Evolutionary conservation across 2,888 invertebrate species (phyloP).

Genomic region (Sesia apiformis): DNA sequence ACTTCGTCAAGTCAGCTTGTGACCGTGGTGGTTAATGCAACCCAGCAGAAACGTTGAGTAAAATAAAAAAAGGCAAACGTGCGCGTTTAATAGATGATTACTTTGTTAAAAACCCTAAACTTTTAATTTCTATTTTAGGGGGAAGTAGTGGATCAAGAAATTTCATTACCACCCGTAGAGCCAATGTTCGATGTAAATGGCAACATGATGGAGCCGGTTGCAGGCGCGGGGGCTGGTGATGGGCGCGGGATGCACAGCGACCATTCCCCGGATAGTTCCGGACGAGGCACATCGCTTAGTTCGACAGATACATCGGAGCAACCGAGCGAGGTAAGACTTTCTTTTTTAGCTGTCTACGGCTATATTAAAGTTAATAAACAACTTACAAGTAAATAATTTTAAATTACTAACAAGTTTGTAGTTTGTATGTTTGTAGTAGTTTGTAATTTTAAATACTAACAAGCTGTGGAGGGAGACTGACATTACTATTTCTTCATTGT

Average conservation of each 20-base stretch:
- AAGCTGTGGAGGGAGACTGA: no score
- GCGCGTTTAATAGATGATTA: background rate
- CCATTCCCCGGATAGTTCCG: conserved; percentile 57
- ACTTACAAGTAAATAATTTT: no score
- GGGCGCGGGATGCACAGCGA: conserved; percentile 63
- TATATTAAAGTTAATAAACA: no score
- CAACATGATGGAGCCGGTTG: conserved; percentile 30
- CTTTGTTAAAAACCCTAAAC: background rate
- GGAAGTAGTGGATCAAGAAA: conserved; percentile 14
- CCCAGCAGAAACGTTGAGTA: no score
- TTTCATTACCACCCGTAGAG: conserved; percentile 17
- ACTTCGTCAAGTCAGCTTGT: no score
- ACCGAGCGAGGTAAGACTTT: conserved; percentile 39
- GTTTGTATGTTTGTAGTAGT: no score
- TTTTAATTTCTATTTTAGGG: conserved; percentile 6
- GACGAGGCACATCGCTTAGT: conserved; percentile 48
- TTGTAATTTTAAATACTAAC: no score
- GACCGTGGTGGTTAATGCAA: no score
- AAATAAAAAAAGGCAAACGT: no score
- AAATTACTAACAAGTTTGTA: no score
- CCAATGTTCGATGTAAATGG: conserved; percentile 41
- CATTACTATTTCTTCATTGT: no score
- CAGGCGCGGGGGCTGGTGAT: conserved; percentile 56
- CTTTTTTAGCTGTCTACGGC: background rate
- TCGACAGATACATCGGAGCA: conserved; percentile 45